Conservation (phyloP, 2,888 invertebrate genomes). For the Leptura quadrifasciata region DNA sequence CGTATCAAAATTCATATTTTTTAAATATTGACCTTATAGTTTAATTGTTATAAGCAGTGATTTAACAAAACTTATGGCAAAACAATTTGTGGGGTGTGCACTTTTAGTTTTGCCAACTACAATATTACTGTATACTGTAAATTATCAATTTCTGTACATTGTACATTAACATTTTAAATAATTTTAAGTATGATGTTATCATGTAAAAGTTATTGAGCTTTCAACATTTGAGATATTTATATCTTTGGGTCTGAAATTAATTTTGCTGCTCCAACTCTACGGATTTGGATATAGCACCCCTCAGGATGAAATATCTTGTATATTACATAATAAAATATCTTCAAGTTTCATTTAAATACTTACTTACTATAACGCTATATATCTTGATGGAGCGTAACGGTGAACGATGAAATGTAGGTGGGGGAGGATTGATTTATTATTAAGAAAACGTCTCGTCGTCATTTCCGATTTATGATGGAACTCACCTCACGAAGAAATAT, state of each 20-base stretch:
- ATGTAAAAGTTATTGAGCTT: too few species aligned
- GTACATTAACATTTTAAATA: too few species aligned
- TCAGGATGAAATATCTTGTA: neutral
- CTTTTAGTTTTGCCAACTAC: too few species aligned
- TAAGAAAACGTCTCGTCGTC: constrained; percentile 64
- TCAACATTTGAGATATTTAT: too few species aligned
- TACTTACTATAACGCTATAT: constrained; percentile 5
- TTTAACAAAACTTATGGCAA: too few species aligned
- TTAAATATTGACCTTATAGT: too few species aligned
- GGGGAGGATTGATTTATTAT: constrained; percentile 65
- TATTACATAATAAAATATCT: neutral
- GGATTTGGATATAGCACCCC: neutral
- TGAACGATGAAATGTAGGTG: constrained; percentile 24
- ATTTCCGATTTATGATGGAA: constrained; percentile 67
- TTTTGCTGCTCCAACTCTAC: neutral
- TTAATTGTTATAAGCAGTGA: too few species aligned
- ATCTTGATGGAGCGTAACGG: constrained; percentile 17
- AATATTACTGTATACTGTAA: too few species aligned
- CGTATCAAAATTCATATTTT: too few species aligned
- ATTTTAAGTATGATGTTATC: too few species aligned
- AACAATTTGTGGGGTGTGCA: too few species aligned
- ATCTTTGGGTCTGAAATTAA: neutral
- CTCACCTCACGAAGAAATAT: constrained; percentile 43
- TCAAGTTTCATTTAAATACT: constrained; percentile 1
- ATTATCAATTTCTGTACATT: too few species aligned